Conservation (phyloP, 1,140 invertebrate species). For the Macrocentrus cingulum region DNA sequence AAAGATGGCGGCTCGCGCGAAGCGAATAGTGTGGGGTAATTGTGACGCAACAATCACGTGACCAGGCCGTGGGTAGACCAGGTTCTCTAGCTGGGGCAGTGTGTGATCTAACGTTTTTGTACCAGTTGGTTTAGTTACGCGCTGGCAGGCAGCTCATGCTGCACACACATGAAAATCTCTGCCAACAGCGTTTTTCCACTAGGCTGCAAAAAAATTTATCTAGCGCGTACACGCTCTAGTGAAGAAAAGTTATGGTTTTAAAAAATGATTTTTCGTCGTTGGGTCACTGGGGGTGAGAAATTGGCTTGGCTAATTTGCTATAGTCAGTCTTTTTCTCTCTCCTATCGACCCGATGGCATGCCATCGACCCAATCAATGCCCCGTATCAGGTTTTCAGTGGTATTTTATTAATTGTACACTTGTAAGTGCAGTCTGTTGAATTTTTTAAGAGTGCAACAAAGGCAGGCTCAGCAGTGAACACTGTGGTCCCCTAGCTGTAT, state of each 20-base stretch:
- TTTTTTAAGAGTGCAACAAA: slow-evolving; percentile 1
- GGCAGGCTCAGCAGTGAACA: slow-evolving; percentile 55
- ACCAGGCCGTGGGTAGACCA: slow-evolving; percentile 31
- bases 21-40: slow-evolving; percentile 25
- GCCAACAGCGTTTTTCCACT: no score
- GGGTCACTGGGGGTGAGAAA: slow-evolving; percentile 59
- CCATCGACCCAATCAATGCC: slow-evolving; percentile 26
- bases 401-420: neutral
- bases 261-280: no score
- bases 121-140: slow-evolving; percentile 43
- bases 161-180: slow-evolving; percentile 6
- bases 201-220: no score
- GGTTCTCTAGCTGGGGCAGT: slow-evolving; percentile 50
- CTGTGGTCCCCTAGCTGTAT: slow-evolving; percentile 54
- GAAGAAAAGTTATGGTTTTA: no score
- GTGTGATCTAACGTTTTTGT: slow-evolving; percentile 57
- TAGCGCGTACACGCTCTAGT: no score
- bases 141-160: slow-evolving; percentile 33
- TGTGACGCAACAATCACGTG: slow-evolving; percentile 29
- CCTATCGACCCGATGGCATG: slow-evolving; percentile 54
- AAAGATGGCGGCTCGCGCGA: slow-evolving; percentile 45
- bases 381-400: no score
- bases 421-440: no score
- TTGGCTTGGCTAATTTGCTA: slow-evolving; percentile 54
- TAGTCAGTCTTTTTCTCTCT: slow-evolving; percentile 63